Base-by-base conservation (phyloP, 1,140 invertebrate species). In the Phymorhynchus buccinoides region DNA sequence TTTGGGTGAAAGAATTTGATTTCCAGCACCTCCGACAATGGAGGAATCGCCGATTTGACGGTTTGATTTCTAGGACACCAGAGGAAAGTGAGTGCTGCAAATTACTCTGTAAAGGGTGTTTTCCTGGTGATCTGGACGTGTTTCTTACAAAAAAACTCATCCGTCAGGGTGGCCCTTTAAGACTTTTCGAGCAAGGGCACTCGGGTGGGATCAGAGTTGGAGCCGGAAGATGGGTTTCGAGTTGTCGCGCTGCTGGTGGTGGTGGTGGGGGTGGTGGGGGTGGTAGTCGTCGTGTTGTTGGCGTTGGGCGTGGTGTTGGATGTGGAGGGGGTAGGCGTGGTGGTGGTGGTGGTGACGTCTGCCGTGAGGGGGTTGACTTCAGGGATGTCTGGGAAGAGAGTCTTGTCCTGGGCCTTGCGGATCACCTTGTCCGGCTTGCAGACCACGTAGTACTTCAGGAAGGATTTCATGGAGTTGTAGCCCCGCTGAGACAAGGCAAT, bases 401-500 rank as follows among this genome's bases (percentile, higher is more conserved):
- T 30, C 12, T 37, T 18, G 30, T 52, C 18, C 27, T 27, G 30
- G 0, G n/a, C 27, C 71, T 39, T 78, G 0, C 1, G 30, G 41
- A 22, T 12, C 7, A 79, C 77, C 52, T 52, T 82, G 42, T 73
- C 66, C 27, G 48, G 81, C 14, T 84, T 52, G 32, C 77, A 52
- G 16, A 82, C 86, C 14, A 85, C 80, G 78, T 86, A 89, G 41
- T 89, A 87, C 48, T 78, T 79, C n/a, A 89, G 81, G 75, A 88
- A 89, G 18, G 88, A 75, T 27, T 56, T 78, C 32, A 85, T 87
- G 16, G 86, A 78, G 42, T 85, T 86, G 75, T 86, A 86, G 12
- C 89, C 89, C 85, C 88, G 87, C 89, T 89, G 86, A 18, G 80
- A 85, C 3, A 85, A n/a, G n/a, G n/a, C n/a, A n/a, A n/a, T n/a